Conservation (phyloP, 2,797 vertebrate genomes). For the Ptychobarbus kaznakovi region DNA sequence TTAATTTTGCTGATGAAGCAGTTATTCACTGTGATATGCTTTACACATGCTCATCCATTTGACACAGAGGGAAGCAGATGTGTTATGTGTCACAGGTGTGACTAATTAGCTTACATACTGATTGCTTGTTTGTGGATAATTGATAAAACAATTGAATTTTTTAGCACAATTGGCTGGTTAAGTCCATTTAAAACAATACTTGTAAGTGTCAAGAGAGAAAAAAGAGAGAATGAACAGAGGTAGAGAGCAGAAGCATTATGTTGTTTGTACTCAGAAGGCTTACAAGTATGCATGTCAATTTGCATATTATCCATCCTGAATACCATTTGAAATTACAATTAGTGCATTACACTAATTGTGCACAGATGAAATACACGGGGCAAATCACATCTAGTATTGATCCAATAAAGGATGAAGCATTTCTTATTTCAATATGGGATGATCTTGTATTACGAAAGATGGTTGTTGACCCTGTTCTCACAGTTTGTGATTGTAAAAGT, state of each 20-base stretch:
- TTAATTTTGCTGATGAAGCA: neutral
- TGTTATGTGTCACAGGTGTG: slow-evolving; percentile 28
- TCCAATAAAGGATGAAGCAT: neutral
- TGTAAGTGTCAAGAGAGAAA: neutral
- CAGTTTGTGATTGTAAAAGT: neutral
- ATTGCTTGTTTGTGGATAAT: slow-evolving; percentile 30
- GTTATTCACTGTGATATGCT: slow-evolving; percentile 3
- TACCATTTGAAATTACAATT: neutral
- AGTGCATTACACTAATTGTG: slow-evolving; percentile 15
- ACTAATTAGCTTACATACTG: slow-evolving; percentile 30
- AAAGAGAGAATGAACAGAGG: neutral
- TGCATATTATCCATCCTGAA: neutral
- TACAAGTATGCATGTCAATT: slow-evolving; percentile 2
- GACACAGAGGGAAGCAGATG: slow-evolving; percentile 6
- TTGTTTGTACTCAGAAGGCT: neutral
- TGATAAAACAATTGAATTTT: neutral
- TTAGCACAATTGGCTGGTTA: slow-evolving; percentile 16
- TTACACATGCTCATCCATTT: neutral
- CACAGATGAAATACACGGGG: neutral
- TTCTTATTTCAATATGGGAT: neutral
- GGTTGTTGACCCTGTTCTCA: neutral
- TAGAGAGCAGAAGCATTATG: neutral
- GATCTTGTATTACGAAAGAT: neutral
- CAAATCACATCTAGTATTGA: neutral
- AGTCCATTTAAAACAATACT: slow-evolving; percentile 12